Evolutionary conservation across 2,888 invertebrate species (phyloP), one percentile per base, ranked within the genome.

Genomic region (Leucozona laternaria): DNA sequence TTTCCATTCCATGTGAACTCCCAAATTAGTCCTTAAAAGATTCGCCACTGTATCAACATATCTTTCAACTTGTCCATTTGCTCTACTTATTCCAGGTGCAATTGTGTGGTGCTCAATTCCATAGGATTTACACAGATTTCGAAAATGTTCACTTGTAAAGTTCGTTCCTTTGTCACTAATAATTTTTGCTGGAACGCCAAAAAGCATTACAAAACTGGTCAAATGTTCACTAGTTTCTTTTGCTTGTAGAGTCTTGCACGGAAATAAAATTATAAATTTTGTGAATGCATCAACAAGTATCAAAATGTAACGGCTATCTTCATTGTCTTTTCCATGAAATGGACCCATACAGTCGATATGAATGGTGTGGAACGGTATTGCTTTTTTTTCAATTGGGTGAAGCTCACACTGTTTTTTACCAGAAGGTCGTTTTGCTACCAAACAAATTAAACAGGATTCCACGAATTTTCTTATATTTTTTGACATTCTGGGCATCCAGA

Each of bases 291-390:
- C 68, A 17, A 68, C 28, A n/a, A n/a, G n/a, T 43, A 43, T n/a
- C 43, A 43, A 43, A 6, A 43, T 43, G 15, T 50, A 50, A 50
- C 60, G 70, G 25, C 34, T n/a, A 15, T 79, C 62, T 8, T n/a
- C 34, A 15, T 71, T 55, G 4, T 50, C 50, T 6, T 22, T 22
- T 20, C 25, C 76, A 28, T 77, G 50, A 78, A 81, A 83, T 31
- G 88, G 78, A 31, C 88, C 75, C 72, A 84, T 84, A 22, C 55
- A 84, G 58, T 84, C 82, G 7, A 31, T 57, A 43, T 81, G 86
- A 15, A 86, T 68, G 2, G 60, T 71, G 50, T 78, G 55, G 48
- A 81, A 84, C 15, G 79, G 68, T 25, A 79, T 57, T 43, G 79
- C 37, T 45, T 43, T 72, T n/a, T 79, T 84, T 34, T 73, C 40